Conservation (phyloP, 2,888 invertebrate genomes). For the Parnassius mnemosyne region DNA sequence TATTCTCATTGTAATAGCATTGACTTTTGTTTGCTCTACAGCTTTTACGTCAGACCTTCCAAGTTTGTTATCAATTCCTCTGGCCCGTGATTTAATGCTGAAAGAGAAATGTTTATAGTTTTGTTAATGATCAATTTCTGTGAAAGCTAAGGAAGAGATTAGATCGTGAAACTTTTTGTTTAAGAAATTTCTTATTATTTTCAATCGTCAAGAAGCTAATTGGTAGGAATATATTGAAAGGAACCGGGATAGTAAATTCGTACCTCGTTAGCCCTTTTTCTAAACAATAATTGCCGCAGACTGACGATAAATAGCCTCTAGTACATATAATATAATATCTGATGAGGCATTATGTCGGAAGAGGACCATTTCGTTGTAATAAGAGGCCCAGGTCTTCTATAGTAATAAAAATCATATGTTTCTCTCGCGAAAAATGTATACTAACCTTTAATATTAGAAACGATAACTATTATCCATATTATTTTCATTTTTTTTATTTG, state of each 20-base stretch:
- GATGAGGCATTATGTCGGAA: too few relatives aligned
- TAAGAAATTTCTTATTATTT: slow-evolving; percentile 31
- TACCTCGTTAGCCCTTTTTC: neutral
- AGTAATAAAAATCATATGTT: too few relatives aligned
- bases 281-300: neutral
- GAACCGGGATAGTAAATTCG: slow-evolving; percentile 1
- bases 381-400: too few relatives aligned
- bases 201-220: slow-evolving; percentile 4
- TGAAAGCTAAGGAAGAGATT: slow-evolving; percentile 31
- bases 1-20: slow-evolving; percentile 4
- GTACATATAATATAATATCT: too few relatives aligned
- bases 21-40: slow-evolving; percentile 2
- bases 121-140: slow-evolving; percentile 46
- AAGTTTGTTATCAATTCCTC: slow-evolving; percentile 16
- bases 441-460: too few relatives aligned
- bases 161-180: slow-evolving; percentile 35
- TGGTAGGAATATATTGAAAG: slow-evolving; percentile 1
- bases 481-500: too few relatives aligned
- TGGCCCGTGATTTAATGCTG: slow-evolving; percentile 42
- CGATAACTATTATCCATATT: too few relatives aligned
- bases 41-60: too few relatives aligned
- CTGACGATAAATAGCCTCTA: too few relatives aligned
- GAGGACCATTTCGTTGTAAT: too few relatives aligned
- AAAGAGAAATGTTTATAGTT: slow-evolving; percentile 48
- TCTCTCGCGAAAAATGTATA: too few relatives aligned